Base-by-base conservation (phyloP, 2,797 vertebrate species). In the Myiotriccus ornatus region DNA sequence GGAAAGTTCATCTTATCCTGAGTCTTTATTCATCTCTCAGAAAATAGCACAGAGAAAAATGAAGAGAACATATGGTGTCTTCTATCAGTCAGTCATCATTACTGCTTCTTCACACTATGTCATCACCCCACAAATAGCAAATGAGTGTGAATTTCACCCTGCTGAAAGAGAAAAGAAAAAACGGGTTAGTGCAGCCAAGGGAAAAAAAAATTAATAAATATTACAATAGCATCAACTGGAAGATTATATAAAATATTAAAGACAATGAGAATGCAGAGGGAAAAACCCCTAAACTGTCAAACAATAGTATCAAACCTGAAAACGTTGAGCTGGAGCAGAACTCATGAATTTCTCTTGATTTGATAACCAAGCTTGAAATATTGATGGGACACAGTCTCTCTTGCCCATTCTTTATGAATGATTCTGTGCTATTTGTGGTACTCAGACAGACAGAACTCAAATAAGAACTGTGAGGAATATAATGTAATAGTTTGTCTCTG, bases 301-400 rank as follows among this genome's bases (percentile, higher is more conserved):
- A 96, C 94, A 90, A 81, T 73, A 59, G 80, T 68, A 94, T 90
- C 86, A 96, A 92, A 88, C 84, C 59, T 84, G 50, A 63, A 90
- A 83, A 92, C 30, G 85, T 78, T 92, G 91, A 84, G 62, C 83
- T 63, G 56, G 69, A 93, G 82, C 85, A 95, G 92, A 92, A 95
- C 75, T 95, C 89, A 62, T 93, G 94, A 92, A 89, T 93, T 94
- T 84, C 87, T 95, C 96, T 95, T 95, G 89, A 94, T 95, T 91
- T 89, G 95, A 95, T 96, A 95, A 94, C 79, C 55, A 94, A 94
- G 91, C 92, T 69, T 97, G 91, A 97, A 97, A 97, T 96, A 97
- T 96, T 97, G 96, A 96, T 97, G 91, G 95, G 94, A 90, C 77
- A 81, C 75, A 87, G 87, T 87, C 90, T 93, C 89, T 93, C 71